Evolutionary conservation across 2,113 vertebrate genomes (phyloP).

Genomic region (Oncorhynchus nerka): DNA sequence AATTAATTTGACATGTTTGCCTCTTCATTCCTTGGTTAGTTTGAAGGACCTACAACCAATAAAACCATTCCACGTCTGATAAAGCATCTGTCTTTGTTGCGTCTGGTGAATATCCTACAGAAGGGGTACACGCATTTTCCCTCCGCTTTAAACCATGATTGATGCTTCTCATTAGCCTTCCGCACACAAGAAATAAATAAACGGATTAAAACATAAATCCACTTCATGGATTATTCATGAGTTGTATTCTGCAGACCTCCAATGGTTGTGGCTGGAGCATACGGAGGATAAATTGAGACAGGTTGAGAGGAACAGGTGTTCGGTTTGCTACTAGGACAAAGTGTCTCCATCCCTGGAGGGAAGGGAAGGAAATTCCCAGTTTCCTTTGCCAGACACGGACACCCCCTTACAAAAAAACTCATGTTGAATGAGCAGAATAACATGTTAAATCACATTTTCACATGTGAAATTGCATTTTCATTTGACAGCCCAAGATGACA

Average conservation of each 20-base stretch:
- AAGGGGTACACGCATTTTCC: neutral
- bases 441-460: no score
- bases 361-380: neutral
- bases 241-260: neutral
- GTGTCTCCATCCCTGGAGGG: neutral
- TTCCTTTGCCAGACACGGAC: neutral
- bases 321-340: neutral
- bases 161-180: neutral
- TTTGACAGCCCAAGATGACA: no score
- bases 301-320: neutral
- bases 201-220: neutral
- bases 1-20: slow-evolving; percentile 1
- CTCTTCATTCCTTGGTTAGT: neutral
- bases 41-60: neutral
- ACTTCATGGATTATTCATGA: neutral
- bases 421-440: neutral
- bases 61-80: neutral
- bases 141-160: neutral
- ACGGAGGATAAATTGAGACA: neutral
- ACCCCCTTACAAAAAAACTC: neutral
- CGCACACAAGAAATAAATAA: neutral
- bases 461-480: no score
- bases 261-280: neutral
- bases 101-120: neutral
- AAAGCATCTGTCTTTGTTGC: neutral